phyloP scores from a whole-genome alignment of 2,797 vertebrate genomes.

The Hipposideros larvatus region DNA sequence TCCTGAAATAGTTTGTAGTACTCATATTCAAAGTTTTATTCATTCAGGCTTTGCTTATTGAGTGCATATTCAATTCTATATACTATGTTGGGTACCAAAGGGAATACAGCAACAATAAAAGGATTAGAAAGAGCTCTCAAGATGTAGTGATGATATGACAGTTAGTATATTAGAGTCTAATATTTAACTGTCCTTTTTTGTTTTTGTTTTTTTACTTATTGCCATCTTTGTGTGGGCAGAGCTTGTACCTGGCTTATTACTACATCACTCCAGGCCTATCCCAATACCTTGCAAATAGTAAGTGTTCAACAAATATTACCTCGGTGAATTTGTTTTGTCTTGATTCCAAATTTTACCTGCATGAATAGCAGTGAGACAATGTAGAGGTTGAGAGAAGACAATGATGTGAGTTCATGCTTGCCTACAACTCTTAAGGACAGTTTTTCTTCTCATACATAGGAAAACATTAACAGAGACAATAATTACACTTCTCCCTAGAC shows the following conservation, averaged over 20 bases:
- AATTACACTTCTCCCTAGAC: not conserved
- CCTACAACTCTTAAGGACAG: not conserved
- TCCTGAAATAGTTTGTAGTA: not conserved
- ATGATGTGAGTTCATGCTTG: not conserved
- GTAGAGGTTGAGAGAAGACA: not conserved
- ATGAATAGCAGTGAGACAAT: not conserved
- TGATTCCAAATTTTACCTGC: not conserved
- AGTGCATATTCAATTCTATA: not conserved
- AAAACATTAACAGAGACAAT: constrained; percentile 1
- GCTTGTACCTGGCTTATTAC: not conserved
- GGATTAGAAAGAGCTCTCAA: not conserved
- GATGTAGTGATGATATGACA: not conserved
- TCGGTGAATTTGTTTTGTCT: not conserved
- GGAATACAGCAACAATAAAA: not conserved
- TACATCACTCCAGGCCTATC: not conserved
- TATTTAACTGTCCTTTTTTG: not conserved
- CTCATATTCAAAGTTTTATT: not conserved
- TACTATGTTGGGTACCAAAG: not conserved
- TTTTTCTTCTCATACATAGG: not conserved
- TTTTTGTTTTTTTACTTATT: not conserved
- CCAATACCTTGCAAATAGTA: not conserved
- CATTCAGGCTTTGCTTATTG: constrained; percentile 18
- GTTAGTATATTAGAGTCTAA: not conserved
- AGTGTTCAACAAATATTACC: not conserved
- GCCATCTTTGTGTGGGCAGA: not conserved